phyloP scores from a whole-genome alignment of 2,888 invertebrate genomes.

The Drosophila percnosoma region DNA sequence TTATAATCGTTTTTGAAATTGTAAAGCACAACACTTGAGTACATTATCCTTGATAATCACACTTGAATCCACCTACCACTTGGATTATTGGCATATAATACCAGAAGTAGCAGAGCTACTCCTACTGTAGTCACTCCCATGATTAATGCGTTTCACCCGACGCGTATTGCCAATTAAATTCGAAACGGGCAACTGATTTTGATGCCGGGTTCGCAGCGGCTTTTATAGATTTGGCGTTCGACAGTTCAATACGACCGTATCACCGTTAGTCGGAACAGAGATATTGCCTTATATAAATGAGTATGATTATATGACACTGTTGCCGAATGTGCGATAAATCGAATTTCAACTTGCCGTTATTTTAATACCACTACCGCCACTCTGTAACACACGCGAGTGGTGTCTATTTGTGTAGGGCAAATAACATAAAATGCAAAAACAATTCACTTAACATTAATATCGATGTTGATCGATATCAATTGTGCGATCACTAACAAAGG shows the following conservation, averaged over 20 bases:
- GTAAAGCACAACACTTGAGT: slow-evolving; percentile 16
- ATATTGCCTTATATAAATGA: slow-evolving; percentile 68
- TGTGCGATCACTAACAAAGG: too few species aligned
- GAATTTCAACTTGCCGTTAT: slow-evolving; percentile 52
- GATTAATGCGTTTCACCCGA: slow-evolving; percentile 56
- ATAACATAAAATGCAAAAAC: slow-evolving; percentile 57
- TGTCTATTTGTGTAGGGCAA: slow-evolving; percentile 19
- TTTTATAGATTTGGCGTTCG: slow-evolving; percentile 77
- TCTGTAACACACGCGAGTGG: not conserved
- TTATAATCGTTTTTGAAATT: not conserved
- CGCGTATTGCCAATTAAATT: slow-evolving; percentile 70
- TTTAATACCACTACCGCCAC: slow-evolving; percentile 46
- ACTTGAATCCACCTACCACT: slow-evolving; percentile 74
- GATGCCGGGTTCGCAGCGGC: slow-evolving; percentile 35
- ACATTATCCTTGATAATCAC: slow-evolving; percentile 19
- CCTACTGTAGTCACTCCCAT: slow-evolving; percentile 74
- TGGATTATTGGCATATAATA: slow-evolving; percentile 64
- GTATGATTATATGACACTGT: slow-evolving; percentile 62
- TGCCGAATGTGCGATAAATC: slow-evolving; percentile 57
- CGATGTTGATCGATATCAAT: too few species aligned
- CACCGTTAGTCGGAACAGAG: slow-evolving; percentile 22
- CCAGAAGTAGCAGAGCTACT: slow-evolving; percentile 75
- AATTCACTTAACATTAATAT: slow-evolving; percentile 7
- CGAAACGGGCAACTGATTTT: slow-evolving; percentile 75
- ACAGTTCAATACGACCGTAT: slow-evolving; percentile 37